Evolutionary conservation across 2,113 vertebrate genomes (phyloP).

Genomic region (Miniopterus natalensis): DNA sequence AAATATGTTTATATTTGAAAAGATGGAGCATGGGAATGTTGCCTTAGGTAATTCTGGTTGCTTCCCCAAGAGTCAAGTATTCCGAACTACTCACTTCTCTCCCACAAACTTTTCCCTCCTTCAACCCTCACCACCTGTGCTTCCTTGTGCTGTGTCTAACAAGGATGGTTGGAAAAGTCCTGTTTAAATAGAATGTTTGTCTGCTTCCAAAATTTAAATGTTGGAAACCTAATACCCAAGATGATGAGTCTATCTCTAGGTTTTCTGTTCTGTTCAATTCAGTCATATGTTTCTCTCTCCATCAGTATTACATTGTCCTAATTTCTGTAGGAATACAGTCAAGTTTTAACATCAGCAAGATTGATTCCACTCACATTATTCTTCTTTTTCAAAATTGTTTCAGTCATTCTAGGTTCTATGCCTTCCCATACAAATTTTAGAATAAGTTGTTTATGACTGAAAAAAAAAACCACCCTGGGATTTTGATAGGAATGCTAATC

Average conservation of each 20-base stretch:
- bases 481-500: not conserved
- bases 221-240: not conserved
- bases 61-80: not conserved
- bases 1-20: slow-evolving; percentile 7
- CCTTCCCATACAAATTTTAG: not conserved
- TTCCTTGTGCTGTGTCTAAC: not conserved
- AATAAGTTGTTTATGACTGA: not conserved
- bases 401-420: not conserved
- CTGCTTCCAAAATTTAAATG: not conserved
- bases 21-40: not conserved
- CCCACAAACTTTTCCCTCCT: not conserved
- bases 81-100: not conserved
- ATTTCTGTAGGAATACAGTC: not conserved
- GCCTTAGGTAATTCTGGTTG: not conserved
- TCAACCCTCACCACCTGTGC: not conserved
- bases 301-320: not conserved
- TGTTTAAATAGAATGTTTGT: not conserved
- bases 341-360: not conserved
- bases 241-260: not conserved
- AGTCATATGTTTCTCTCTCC: not conserved
- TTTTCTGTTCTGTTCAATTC: not conserved
- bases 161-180: not conserved
- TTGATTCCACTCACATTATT: not conserved
- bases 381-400: not conserved
- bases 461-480: not conserved